Evolutionary conservation across 2,113 vertebrate genomes (phyloP).

Genomic region (Jacana jacana): DNA sequence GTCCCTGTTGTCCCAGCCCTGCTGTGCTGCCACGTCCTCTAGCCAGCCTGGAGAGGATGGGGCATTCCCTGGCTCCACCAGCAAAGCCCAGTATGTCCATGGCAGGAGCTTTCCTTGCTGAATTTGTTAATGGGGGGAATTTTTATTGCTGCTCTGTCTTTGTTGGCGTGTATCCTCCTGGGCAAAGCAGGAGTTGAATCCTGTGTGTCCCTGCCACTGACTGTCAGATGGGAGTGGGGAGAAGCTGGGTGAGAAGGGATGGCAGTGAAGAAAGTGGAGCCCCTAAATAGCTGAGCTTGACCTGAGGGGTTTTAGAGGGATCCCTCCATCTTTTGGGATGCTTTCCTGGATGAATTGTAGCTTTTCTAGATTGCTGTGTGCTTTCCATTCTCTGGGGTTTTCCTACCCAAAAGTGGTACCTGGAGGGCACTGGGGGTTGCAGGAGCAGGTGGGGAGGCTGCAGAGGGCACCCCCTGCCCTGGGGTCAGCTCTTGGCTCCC

Average conservation of each 20-base stretch:
- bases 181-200: neutral
- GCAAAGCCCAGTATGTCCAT: accelerated
- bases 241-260: neutral
- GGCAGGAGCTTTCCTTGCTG: neutral
- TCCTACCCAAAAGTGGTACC: neutral
- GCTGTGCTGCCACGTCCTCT: neutral
- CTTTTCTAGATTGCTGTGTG: neutral
- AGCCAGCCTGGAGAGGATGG: neutral
- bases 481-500: neutral
- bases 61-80: neutral
- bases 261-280: neutral
- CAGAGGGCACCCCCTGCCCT: neutral
- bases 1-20: neutral
- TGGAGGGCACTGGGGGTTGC: accelerated
- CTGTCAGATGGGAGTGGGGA: neutral
- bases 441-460: neutral
- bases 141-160: neutral
- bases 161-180: accelerated
- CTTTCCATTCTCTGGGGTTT: neutral
- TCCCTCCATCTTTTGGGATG: too few species aligned
- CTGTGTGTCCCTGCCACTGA: too few species aligned
- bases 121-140: neutral
- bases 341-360: neutral
- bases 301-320: neutral
- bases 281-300: neutral